phyloP scores from a whole-genome alignment of 2,888 invertebrate genomes.

The Hypomecis atomaria region DNA sequence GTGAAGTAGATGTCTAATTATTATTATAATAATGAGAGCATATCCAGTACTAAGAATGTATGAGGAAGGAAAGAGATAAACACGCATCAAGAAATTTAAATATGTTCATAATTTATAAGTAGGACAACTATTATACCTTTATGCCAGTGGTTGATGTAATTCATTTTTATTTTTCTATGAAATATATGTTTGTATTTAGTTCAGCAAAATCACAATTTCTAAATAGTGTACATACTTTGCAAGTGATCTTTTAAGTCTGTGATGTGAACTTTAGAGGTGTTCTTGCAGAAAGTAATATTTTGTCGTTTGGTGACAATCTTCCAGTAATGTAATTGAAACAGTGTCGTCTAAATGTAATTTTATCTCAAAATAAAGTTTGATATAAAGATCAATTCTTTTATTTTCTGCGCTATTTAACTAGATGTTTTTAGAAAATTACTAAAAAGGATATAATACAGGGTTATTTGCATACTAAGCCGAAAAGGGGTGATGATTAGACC shows the following conservation, averaged over 20 bases:
- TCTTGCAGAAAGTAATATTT: constrained; percentile 10
- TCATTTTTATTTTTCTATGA: constrained; percentile 7
- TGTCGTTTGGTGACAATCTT: constrained; percentile 20
- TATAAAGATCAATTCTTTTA: constrained; percentile 4
- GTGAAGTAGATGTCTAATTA: not conserved
- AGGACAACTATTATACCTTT: not conserved
- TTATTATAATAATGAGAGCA: not conserved
- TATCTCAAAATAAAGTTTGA: constrained; percentile 31
- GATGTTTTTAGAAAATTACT: too few species aligned
- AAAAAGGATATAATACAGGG: too few species aligned
- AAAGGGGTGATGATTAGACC: too few species aligned
- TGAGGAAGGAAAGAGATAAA: not conserved
- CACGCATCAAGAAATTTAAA: too few species aligned
- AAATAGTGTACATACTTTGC: constrained; percentile 7
- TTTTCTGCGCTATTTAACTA: not conserved
- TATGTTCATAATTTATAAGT: not conserved
- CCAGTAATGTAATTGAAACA: constrained; percentile 22
- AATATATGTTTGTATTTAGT: constrained; percentile 3
- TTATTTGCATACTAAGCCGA: too few species aligned
- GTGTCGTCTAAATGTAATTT: constrained; percentile 28
- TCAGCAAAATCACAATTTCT: constrained; percentile 18
- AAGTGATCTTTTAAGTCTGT: constrained; percentile 6
- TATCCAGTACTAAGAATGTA: not conserved
- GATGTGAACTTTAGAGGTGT: constrained; percentile 1
- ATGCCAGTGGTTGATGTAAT: too few species aligned